Evolutionary conservation across 2,113 vertebrate species (phyloP).

Genomic region (Eptatretus burgeri): DNA sequence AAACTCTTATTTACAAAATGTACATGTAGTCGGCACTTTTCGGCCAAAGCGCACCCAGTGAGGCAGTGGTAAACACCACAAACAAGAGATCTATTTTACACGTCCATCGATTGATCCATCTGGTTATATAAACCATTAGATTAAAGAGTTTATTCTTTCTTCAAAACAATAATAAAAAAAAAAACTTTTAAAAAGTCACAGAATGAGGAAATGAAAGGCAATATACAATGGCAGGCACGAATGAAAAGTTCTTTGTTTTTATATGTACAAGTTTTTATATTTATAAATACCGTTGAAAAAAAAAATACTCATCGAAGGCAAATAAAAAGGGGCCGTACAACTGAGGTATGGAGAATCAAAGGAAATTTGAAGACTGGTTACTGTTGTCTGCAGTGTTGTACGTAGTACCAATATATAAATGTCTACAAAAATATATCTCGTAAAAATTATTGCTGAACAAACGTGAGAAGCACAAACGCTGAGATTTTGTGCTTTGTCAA

Average conservation of each 20-base stretch:
- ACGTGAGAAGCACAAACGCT: not conserved
- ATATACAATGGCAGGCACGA: not conserved
- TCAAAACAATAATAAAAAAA: not conserved
- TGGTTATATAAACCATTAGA: not conserved
- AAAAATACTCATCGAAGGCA: constrained; percentile 1
- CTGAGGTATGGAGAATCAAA: not conserved
- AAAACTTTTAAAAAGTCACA: not conserved
- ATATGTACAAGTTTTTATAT: not conserved
- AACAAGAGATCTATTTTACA: not conserved
- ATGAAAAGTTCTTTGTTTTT: not conserved
- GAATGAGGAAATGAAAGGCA: not conserved
- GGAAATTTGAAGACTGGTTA: not conserved
- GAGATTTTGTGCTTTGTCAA: not conserved
- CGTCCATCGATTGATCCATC: not conserved
- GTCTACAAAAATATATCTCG: constrained; percentile 1
- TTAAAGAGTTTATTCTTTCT: not conserved
- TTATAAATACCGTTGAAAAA: constrained; percentile 1
- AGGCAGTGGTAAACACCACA: not conserved
- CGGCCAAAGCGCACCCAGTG: not conserved
- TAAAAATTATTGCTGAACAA: not conserved
- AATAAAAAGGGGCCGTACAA: not conserved
- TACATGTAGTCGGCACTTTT: not conserved
- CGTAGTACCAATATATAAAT: constrained; percentile 2
- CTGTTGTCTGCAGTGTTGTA: not conserved
- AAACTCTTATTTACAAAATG: not conserved